Base-by-base conservation (phyloP, 1,140 invertebrate genomes). In the Bradynema listronoti region DNA sequence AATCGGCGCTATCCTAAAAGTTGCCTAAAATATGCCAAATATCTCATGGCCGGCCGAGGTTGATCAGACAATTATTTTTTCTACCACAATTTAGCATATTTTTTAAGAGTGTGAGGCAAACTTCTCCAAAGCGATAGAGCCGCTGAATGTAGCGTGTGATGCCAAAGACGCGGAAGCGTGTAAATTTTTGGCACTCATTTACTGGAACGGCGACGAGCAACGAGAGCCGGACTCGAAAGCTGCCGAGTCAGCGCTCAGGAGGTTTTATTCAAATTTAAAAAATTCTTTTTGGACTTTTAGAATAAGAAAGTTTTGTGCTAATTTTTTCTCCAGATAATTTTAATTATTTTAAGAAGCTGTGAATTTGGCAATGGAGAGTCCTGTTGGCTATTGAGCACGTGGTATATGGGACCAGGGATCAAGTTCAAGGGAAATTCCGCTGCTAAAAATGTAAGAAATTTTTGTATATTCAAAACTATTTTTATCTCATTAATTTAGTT, bases 361-460 rank as follows among this genome's bases (percentile, higher is more conserved):
- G 73, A 75, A 34, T 39, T 77, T 39, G 73, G 75, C 55, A 75
- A 75, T 47, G 49, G 51, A 16, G 74, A 75, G 50, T 66, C 72
- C 4, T 73, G 72, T 56, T 75, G 72, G 73, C 33, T 76, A 16
- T 50, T 73, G 24, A 73, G 71, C 32, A 77, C 66, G 4, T 74
- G 73, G 72, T 76, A 64, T 34, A 66, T 71, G 51, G 65, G 63
- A 4, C 52, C 54, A 1, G 39, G 62, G 7, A 56, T 54, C 22
- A 72, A 66, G 24, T 73, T 72, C 32, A 61, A 59, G 53, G 1
- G n/a, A n/a, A n/a, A n/a, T n/a, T n/a, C n/a, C n/a, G n/a, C n/a
- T n/a, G n/a, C n/a, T n/a, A n/a, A n/a, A n/a, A n/a, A n/a, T n/a
- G n/a, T n/a, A n/a, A n/a, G n/a, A n/a, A n/a, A n/a, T n/a, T n/a